A percentile compares a stretch with the other conserved stretches of the same genome.
Conservation (phyloP, 1,140 invertebrate species). For the Drosophila persimilis region DNA sequence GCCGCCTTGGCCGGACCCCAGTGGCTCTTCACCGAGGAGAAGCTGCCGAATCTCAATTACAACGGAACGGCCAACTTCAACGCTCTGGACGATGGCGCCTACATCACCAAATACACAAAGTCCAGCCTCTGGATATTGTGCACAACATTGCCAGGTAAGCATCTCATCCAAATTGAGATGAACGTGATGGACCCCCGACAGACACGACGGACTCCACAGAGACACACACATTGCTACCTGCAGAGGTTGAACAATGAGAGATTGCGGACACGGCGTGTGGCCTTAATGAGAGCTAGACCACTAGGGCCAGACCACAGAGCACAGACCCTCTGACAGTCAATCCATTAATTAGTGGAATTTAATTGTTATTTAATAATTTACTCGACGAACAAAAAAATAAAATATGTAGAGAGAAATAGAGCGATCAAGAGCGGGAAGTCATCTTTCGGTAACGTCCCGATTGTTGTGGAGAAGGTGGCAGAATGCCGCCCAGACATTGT, state of each 20-base stretch:
- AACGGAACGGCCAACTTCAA: constrained; percentile 82
- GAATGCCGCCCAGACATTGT: constrained; percentile 29
- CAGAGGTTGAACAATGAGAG: background rate
- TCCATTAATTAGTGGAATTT: too few species aligned
- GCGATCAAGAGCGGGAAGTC: too few species aligned
- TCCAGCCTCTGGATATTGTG: constrained; percentile 82
- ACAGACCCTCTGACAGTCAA: too few species aligned
- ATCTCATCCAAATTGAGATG: constrained; percentile 6
- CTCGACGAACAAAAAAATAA: background rate
- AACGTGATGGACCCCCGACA: background rate
- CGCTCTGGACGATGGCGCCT: constrained; percentile 76
- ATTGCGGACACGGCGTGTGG: background rate
- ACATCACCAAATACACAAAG: constrained; percentile 78
- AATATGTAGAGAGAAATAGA: background rate
- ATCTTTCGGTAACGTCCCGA: too few species aligned
- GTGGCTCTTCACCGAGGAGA: constrained; percentile 82
- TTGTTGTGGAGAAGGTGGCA: constrained; percentile 3
- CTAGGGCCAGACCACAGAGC: too few species aligned
- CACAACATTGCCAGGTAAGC: constrained; percentile 74
- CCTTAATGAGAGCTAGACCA: too few species aligned
- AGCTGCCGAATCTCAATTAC: constrained; percentile 74
- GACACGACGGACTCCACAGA: background rate
- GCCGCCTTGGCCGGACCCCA: constrained; percentile 80
- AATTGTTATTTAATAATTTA: too few species aligned
- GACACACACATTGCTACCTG: too few species aligned